These are phyloP conservation scores for Heterodera schachtii DNA, from an alignment of 1,140 invertebrate species.

Conservation along the genomic window DNA sequence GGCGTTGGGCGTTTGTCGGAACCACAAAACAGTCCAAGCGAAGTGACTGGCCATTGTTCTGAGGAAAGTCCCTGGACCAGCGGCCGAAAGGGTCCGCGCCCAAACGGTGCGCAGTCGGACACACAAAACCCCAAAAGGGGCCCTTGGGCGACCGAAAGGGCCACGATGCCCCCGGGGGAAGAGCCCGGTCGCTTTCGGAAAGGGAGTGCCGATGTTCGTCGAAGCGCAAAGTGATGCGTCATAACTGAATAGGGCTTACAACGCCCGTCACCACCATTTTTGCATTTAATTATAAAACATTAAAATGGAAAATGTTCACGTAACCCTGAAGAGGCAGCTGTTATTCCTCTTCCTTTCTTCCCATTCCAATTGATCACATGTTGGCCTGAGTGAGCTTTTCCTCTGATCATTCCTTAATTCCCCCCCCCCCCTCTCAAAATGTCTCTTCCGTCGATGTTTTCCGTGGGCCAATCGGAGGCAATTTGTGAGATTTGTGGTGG, in stretches of 20 bases:
- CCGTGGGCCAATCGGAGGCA: not conserved
- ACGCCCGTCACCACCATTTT: constrained; percentile 31
- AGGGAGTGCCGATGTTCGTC: constrained; percentile 24
- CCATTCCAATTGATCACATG: too few relatives aligned
- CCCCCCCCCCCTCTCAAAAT: not conserved
- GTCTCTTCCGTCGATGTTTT: constrained; percentile 3
- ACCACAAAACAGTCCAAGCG: constrained; percentile 25
- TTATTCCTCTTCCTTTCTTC: not conserved
- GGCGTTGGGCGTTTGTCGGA: constrained; percentile 25
- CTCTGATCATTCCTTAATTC: too few relatives aligned
- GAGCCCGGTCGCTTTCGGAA: constrained; percentile 17
- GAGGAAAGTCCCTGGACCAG: constrained; percentile 42
- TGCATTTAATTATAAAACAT: not conserved
- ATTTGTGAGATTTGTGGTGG: constrained; percentile 18
- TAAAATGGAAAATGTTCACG: not conserved
- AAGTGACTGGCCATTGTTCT: constrained; percentile 26
- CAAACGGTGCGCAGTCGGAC: constrained; percentile 29
- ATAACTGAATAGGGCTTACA: constrained; percentile 34
- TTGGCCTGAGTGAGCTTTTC: too few relatives aligned
- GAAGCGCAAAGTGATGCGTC: constrained; percentile 24
- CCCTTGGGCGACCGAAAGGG: constrained; percentile 21
- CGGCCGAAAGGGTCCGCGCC: constrained; percentile 38
- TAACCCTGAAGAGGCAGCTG: not conserved
- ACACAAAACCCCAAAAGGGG: not conserved
- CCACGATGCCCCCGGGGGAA: constrained; percentile 15